These are phyloP conservation scores for Euschistus heros DNA, from an alignment of 1,140 invertebrate species.

Conservation along the genomic window DNA sequence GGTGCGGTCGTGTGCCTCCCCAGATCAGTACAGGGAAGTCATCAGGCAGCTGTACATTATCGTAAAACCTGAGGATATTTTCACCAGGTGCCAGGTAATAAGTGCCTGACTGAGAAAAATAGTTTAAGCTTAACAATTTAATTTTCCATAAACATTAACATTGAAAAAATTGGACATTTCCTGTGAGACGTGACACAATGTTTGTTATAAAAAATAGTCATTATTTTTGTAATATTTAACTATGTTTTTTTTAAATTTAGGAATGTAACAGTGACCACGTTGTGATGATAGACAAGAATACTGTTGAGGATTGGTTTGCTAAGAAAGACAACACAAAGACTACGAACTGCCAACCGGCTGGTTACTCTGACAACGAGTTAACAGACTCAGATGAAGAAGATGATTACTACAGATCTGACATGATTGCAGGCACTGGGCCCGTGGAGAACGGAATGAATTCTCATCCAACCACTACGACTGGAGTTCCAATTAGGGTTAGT, in stretches of 20 bases:
- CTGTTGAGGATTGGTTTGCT: neutral
- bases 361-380: neutral
- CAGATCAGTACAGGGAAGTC: slow-evolving; percentile 48
- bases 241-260: neutral
- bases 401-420: neutral
- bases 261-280: neutral
- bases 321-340: neutral
- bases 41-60: slow-evolving; percentile 48
- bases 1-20: slow-evolving; percentile 37
- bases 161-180: too few relatives aligned
- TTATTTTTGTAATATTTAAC: too few relatives aligned
- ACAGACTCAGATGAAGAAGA: neutral
- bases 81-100: slow-evolving; percentile 52
- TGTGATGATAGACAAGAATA: neutral
- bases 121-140: too few relatives aligned
- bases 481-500: too few relatives aligned
- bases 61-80: slow-evolving; percentile 48
- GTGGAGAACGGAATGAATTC: too few relatives aligned
- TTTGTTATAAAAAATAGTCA: too few relatives aligned
- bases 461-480: too few relatives aligned
- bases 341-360: neutral
- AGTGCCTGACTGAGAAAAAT: too few relatives aligned
- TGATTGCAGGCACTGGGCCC: neutral
- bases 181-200: too few relatives aligned
- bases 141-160: too few relatives aligned